phyloP scores from a whole-genome alignment of 2,113 vertebrate genomes.

The Nanorana parkeri region DNA sequence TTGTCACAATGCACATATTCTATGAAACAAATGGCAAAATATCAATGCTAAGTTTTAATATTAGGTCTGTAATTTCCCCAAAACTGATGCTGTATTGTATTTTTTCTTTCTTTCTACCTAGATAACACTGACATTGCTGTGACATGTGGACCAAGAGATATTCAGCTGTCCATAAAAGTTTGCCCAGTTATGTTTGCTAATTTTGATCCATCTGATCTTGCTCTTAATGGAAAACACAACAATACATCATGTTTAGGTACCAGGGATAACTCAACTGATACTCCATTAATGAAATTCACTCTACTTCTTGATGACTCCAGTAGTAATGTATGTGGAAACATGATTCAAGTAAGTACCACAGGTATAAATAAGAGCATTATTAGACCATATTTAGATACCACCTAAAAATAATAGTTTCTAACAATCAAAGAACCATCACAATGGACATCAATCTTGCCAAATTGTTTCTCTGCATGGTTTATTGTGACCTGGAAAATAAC shows the following conservation, averaged over 20 bases:
- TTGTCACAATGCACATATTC: too few relatives aligned
- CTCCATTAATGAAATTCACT: constrained; percentile 72
- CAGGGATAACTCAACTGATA: constrained; percentile 64
- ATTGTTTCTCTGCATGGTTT: too few relatives aligned
- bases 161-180: constrained; percentile 74
- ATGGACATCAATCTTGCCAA: background rate
- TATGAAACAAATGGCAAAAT: too few relatives aligned
- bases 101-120: constrained; percentile 46
- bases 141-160: constrained; percentile 67
- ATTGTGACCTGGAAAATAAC: too few relatives aligned
- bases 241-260: constrained; percentile 65
- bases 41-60: too few relatives aligned
- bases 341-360: constrained; percentile 65
- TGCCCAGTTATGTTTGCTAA: constrained; percentile 77
- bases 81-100: background rate
- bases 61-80: too few relatives aligned
- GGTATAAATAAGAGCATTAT: background rate
- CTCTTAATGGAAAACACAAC: constrained; percentile 74
- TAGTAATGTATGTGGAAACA: constrained; percentile 72
- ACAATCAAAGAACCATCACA: background rate
- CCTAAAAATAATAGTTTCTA: background rate
- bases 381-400: too few relatives aligned
- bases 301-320: constrained; percentile 71
- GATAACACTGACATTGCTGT: constrained; percentile 72
- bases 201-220: constrained; percentile 66